Evolutionary conservation across 2,888 invertebrate genomes (phyloP), one percentile per base, ranked within the genome.

Genomic region (Sinodicranocentrus sp.): DNA sequence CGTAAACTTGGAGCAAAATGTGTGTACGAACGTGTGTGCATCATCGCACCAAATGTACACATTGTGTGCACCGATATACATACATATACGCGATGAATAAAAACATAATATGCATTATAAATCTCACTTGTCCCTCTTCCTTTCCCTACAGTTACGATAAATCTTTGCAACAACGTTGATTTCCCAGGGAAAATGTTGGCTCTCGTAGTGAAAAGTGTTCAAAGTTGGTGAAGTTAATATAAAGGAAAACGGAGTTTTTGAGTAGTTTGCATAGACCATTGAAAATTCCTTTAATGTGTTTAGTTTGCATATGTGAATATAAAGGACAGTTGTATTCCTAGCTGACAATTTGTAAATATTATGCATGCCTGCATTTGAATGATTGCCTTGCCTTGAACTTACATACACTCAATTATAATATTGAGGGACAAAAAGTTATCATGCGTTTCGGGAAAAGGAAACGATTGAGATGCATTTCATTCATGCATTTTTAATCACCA

Each of bases 1-100:
- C 82, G 68, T 73, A 82, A 78, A 78, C 78, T 78, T 61, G 54
- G 5, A 68, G 61, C 43, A n/a, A 52, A 75, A 67, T 78, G 61
- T 70, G 44, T 78, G 61, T 61, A 54, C 23, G 54, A 21, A 67
- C 13, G 28, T 67, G 43, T 23, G 39, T 13, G 23, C 19, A 39
- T 15, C 48, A 63, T 43, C 57, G n/a, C 15, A 52, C 33, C 61
- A 48, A 61, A 73, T 73, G 17, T 61, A 61, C 57, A 61, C 73
- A 73, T 28, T 28, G 28, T 61, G 33, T 33, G 10, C 3, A 33
- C 28, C 17, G 33, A 13, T 72, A 72, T 59, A 39, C 59, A 72
- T 52, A 6, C 33, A 10, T 33, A 33, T 33, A 33, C 10, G 10
- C 3, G 33, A 33, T 33, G 33, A 33, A 33, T 33, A 33, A 33